Evolutionary conservation across 2,888 invertebrate species (phyloP), one percentile per base, ranked within the genome.

Genomic region (Ariolimax columbianus): DNA sequence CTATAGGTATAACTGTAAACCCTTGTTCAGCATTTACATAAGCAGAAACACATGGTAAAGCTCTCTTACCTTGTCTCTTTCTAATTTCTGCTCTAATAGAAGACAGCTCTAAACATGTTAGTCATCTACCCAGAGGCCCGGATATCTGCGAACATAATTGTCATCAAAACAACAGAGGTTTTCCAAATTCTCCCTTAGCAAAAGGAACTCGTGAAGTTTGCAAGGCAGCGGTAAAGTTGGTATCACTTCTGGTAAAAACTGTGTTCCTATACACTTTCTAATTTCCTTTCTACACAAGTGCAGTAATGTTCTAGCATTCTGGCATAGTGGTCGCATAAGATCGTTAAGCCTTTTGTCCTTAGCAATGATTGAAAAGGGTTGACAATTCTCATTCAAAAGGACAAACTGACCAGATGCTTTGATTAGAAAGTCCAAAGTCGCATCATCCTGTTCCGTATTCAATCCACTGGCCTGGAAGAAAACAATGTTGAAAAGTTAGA

Each of bases 341-440:
- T 93, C 92, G 33, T 88, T 86, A 30, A 93, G 87, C 78, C 91
- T 89, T 80, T 93, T 93, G 81, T 92, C 93, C 19, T 87, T 80
- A 1, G 87, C 87, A 26, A 92, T 87, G 11, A 89, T 87, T 43
- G 88, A 85, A 17, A 90, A 86, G 43, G 93, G 88, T n/a, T 89
- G 82, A 7, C 91, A 91, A 55, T 90, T 83, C 1, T 88, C 83
- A 47, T 89, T 88, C 7, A 91, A 88, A 36, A 93, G 79, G 30
- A 91, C 90, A 86, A 93, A 89, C 87, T 91, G 91, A 19, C 93
- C 93, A 1, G 90, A 88, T 0, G 93, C 93, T 80, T 89, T 89
- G 17, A 94, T 82, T 36, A 94, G 87, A 40, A 94, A 88, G 38
- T 93, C 91, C 33, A 94, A 86, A 86, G 92, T 91, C 6, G 88